Percentiles rank a stretch among this genome's conserved stretches.
Evolutionary conservation across 2,888 invertebrate species (phyloP).

Genomic region (Perdita meconis): DNA sequence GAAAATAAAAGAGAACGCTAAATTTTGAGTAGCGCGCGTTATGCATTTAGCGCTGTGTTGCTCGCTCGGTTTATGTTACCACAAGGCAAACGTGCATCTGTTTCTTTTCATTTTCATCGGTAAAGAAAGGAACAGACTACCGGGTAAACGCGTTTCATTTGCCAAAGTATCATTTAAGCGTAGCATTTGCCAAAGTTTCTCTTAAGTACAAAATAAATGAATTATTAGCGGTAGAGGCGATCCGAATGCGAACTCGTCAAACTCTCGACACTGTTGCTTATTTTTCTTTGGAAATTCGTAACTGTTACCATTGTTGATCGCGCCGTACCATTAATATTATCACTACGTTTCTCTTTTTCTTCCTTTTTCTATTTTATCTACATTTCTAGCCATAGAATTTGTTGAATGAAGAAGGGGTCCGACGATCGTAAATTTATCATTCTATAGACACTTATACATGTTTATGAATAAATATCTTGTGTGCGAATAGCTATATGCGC

Average conservation of each 20-base stretch:
- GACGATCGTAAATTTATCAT: slow-evolving; percentile 63
- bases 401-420: slow-evolving; percentile 75
- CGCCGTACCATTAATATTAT: slow-evolving; percentile 22
- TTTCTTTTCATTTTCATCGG: slow-evolving; percentile 21
- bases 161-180: slow-evolving; percentile 65
- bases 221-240: slow-evolving; percentile 22
- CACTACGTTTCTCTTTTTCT: slow-evolving; percentile 28
- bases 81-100: slow-evolving; percentile 26
- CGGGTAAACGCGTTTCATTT: slow-evolving; percentile 51
- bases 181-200: slow-evolving; percentile 73
- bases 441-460: slow-evolving; percentile 49
- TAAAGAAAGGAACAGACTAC: slow-evolving; percentile 27
- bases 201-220: slow-evolving; percentile 54
- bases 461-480: slow-evolving; percentile 37
- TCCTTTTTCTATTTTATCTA: slow-evolving; percentile 21
- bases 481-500: slow-evolving; percentile 40
- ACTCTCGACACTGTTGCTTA: slow-evolving; percentile 16
- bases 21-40: background rate
- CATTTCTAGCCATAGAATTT: slow-evolving; percentile 29
- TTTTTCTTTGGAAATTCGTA: slow-evolving; percentile 27
- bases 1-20: background rate
- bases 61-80: slow-evolving; percentile 41
- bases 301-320: slow-evolving; percentile 39
- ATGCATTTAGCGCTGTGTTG: slow-evolving; percentile 6
- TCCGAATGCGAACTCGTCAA: slow-evolving; percentile 9